These are phyloP conservation scores for Serranus cabrilla DNA, from an alignment of 2,797 vertebrate species.

Conservation along the genomic window DNA sequence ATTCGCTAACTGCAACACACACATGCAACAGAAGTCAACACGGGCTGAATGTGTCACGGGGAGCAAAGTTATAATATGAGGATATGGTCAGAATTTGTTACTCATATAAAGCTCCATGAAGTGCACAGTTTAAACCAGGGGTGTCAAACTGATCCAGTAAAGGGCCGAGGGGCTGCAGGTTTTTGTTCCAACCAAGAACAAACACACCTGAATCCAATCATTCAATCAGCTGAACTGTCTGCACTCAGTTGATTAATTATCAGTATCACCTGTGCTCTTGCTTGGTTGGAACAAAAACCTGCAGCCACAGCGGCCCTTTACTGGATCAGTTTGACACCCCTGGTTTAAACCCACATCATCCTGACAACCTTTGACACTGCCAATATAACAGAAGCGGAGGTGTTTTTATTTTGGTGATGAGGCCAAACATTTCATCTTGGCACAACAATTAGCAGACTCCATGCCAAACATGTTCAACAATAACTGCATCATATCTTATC, in stretches of 20 bases:
- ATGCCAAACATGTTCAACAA: neutral
- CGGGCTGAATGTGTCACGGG: neutral
- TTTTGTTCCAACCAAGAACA: no score
- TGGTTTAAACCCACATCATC: neutral
- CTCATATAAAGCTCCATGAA: neutral
- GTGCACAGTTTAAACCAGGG: no score
- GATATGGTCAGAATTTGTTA: neutral
- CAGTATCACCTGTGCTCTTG: no score
- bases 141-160: no score
- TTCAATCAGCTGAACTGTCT: no score
- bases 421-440: neutral
- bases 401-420: neutral
- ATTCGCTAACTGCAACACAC: neutral
- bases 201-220: no score
- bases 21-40: neutral
- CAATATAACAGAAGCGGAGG: neutral
- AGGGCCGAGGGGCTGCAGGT: no score
- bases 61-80: neutral
- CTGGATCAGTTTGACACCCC: no score
- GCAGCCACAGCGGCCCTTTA: no score
- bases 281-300: no score
- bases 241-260: no score
- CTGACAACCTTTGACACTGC: neutral
- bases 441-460: neutral
- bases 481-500: no score